A percentile compares a stretch with the other conserved stretches of the same genome.
Evolutionary conservation across 2,888 invertebrate genomes (phyloP).

Genomic region (Heliconius hortense): DNA sequence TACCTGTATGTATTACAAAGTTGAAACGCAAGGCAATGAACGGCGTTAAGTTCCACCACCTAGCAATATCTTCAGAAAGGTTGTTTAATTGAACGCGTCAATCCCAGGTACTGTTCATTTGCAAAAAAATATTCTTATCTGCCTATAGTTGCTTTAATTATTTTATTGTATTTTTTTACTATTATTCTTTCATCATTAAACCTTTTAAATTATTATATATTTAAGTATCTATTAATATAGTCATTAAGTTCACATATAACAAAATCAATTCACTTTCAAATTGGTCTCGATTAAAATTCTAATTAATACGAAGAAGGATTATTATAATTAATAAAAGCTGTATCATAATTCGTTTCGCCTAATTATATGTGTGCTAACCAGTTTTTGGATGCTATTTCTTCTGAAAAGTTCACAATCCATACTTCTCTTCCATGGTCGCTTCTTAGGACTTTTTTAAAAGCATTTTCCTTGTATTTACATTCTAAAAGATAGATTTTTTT

Average conservation of each 20-base stretch:
- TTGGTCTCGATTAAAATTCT: constrained; percentile 25
- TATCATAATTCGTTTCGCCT: constrained; percentile 17
- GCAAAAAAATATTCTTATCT: too few relatives aligned
- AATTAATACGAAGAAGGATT: constrained; percentile 18
- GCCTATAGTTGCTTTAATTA: too few relatives aligned
- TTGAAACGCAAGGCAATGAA: too few relatives aligned
- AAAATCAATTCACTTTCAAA: constrained; percentile 36
- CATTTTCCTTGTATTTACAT: too few relatives aligned
- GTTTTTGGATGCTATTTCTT: constrained; percentile 9
- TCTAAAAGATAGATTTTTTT: too few relatives aligned
- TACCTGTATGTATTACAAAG: too few relatives aligned
- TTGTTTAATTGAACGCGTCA: too few relatives aligned
- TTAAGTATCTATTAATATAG: neutral
- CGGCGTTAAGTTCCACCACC: too few relatives aligned
- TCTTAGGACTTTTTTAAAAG: neutral
- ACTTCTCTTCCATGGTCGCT: neutral
- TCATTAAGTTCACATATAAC: constrained; percentile 33
- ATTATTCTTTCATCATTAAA: neutral
- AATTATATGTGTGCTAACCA: neutral
- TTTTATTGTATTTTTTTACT: neutral
- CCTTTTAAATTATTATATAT: neutral
- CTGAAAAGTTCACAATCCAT: neutral
- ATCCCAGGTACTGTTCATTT: too few relatives aligned
- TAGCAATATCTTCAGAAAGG: too few relatives aligned
- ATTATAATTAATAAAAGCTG: neutral